phyloP scores from a whole-genome alignment of 2,113 vertebrate species.

The Lontra canadensis region DNA sequence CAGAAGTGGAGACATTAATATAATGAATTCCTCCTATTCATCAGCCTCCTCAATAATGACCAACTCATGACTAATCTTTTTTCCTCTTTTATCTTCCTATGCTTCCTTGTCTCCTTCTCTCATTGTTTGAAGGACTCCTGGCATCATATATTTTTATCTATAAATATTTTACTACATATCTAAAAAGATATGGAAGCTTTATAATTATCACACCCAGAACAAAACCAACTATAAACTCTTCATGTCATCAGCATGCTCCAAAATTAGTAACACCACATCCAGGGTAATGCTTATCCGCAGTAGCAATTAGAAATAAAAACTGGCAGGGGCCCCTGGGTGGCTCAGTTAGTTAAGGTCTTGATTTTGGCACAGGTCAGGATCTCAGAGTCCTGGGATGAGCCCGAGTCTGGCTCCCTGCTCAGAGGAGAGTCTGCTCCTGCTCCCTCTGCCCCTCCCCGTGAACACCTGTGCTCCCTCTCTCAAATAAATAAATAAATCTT shows the following conservation, averaged over 20 bases:
- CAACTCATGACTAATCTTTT: neutral
- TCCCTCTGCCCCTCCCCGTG: neutral
- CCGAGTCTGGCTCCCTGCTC: neutral
- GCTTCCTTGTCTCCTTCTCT: neutral
- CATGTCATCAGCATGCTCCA: neutral
- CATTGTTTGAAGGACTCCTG: neutral
- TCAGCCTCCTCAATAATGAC: neutral
- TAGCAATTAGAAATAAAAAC: neutral
- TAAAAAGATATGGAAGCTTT: neutral
- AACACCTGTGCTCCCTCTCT: neutral
- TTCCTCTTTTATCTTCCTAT: neutral
- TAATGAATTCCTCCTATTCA: neutral
- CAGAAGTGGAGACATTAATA: neutral
- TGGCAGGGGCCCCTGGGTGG: neutral
- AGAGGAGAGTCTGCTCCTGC: neutral
- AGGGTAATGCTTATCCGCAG: neutral
- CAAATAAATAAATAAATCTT: neutral
- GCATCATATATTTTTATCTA: neutral
- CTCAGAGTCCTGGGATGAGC: neutral
- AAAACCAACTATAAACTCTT: neutral
- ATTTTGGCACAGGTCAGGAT: neutral
- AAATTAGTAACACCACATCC: neutral
- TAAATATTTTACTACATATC: neutral
- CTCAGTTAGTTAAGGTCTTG: neutral
- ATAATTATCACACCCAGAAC: neutral